Conservation (phyloP, 2,888 invertebrate genomes). For the Epiperipatus broadwayi region DNA sequence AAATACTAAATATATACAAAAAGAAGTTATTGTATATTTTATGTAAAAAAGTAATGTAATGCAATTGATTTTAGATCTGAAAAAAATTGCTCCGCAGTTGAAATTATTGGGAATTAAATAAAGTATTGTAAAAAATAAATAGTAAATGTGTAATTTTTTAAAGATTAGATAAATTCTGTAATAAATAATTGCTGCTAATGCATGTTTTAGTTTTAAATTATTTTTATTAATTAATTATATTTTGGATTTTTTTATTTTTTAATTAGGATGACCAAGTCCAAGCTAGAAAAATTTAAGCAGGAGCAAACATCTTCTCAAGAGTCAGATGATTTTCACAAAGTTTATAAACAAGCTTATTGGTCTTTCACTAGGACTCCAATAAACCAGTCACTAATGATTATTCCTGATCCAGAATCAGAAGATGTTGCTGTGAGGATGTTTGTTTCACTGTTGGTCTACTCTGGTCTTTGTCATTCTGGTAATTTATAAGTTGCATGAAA, state of each 20-base stretch:
- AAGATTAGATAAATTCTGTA: background rate
- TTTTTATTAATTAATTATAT: constrained; percentile 4
- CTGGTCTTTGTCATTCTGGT: constrained; percentile 45
- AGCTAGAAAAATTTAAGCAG: constrained; percentile 63
- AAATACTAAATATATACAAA: too few species aligned
- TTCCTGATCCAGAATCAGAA: constrained; percentile 61
- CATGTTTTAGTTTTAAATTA: constrained; percentile 1
- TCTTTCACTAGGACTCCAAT: constrained; percentile 62
- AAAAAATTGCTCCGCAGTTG: too few species aligned
- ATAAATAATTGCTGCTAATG: background rate
- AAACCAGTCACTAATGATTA: constrained; percentile 58
- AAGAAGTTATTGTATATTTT: too few species aligned
- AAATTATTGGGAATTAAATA: background rate
- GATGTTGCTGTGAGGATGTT: constrained; percentile 70
- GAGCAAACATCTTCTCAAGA: constrained; percentile 26
- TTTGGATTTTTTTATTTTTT: background rate
- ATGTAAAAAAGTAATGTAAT: too few species aligned
- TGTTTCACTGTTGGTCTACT: constrained; percentile 68
- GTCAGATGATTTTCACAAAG: constrained; percentile 64
- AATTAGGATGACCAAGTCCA: constrained; percentile 33
- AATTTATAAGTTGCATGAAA: background rate
- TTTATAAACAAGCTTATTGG: constrained; percentile 70
- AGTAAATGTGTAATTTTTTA: background rate
- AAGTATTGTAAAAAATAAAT: background rate
- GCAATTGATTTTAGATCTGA: too few species aligned